Evolutionary conservation across 2,888 invertebrate genomes (phyloP), one percentile per base, ranked within the genome.

Genomic region (Pammene aurita): DNA sequence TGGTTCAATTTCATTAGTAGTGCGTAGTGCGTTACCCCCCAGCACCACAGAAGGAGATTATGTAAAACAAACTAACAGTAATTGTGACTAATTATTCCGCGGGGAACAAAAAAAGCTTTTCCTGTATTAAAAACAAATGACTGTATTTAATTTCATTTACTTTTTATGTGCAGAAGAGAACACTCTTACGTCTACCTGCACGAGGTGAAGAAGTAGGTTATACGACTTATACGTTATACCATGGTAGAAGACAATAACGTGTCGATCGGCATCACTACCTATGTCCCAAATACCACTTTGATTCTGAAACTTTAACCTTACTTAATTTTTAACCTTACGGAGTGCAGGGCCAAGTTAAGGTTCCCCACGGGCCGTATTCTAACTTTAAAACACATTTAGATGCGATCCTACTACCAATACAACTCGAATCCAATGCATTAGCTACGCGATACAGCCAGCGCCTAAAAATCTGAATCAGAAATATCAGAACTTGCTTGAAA

Each of bases 31-130:
- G 50, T 18, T 50, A 50, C 50, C 18, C 18, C 18, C 4, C 5
- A 50, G 9, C 7, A 16, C 18, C 50, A 18, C 9, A 18, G 18
- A 10, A 18, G 16, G 50, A 50, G 50, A 50, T 50, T 50, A 50
- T 18, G 18, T 11, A 18, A 50, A 50, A 18, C 4, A 18, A 50
- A 50, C 18, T 18, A 50, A 11, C 50, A 50, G 50, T 50, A 50
- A 18, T 50, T 50, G 18, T 18, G 6, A 7, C 0, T 18, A 50
- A 18, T 50, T 16, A 50, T 10, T 10, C 50, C 18, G 11, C 9
- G 2, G 50, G 50, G 50, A 50, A 50, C 9, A 13, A 50, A 18
- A 18, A 50, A 50, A 50, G 50, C 50, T 50, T 16, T 48, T 50
- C 50, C 50, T 9, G 10, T 10, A 50, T 18, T 18, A 16, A 14